A percentile compares a stretch with the other conserved stretches of the same genome.
phyloP scores from a whole-genome alignment of 2,797 vertebrate species.

The Muscicapa comitata region DNA sequence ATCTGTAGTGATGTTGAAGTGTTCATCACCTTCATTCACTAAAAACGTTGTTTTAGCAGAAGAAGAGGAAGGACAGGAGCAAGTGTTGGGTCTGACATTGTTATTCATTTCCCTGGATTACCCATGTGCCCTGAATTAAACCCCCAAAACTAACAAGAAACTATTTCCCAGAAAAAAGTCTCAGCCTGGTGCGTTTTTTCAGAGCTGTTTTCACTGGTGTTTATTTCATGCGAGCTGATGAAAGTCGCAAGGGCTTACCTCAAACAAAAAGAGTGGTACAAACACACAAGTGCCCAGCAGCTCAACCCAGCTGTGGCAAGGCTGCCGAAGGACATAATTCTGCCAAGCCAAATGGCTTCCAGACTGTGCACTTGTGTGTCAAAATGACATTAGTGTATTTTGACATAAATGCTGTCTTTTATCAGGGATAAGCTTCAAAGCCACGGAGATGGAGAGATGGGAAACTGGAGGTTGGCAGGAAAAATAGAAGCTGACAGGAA shows the following conservation, averaged over 20 bases:
- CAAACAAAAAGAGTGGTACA: constrained; percentile 20
- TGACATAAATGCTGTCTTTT: constrained; percentile 56
- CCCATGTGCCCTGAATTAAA: neutral
- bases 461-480: constrained; percentile 37
- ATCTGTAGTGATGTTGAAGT: neutral
- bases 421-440: constrained; percentile 52
- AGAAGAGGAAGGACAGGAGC: neutral
- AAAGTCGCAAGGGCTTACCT: constrained; percentile 18
- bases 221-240: constrained; percentile 31
- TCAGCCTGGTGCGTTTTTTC: neutral
- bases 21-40: neutral
- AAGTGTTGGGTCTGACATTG: neutral
- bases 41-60: neutral
- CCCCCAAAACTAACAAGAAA: constrained; percentile 27
- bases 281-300: constrained; percentile 2
- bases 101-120: neutral
- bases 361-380: constrained; percentile 48
- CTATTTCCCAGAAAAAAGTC: constrained; percentile 12
- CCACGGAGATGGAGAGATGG: neutral
- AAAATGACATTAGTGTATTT: constrained; percentile 54
- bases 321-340: constrained; percentile 51
- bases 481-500: constrained; percentile 40
- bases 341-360: constrained; percentile 36
- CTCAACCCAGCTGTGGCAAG: neutral
- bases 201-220: constrained; percentile 5